A percentile compares a stretch with the other conserved stretches of the same genome.
These are phyloP conservation scores for Monopterus albus DNA, from an alignment of 2,113 vertebrate species.

Conservation along the genomic window DNA sequence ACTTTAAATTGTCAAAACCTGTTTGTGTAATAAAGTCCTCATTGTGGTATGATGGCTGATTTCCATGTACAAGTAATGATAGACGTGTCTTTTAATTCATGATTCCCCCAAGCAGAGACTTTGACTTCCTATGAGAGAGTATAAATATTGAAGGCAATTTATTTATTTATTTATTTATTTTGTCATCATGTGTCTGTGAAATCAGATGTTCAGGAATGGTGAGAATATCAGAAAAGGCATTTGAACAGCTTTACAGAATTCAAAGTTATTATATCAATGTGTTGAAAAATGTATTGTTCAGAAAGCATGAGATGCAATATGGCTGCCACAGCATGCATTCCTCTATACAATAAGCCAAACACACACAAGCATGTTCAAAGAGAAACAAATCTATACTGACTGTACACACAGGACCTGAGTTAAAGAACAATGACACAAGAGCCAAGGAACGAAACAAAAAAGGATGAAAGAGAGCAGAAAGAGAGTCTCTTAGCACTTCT, in stretches of 20 bases:
- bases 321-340: background rate
- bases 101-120: background rate
- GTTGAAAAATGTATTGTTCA: too few species aligned
- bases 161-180: too few species aligned
- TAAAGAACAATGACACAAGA: background rate
- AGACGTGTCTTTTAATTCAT: background rate
- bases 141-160: slow-evolving; percentile 45
- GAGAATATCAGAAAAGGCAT: background rate
- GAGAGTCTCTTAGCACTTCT: slow-evolving; percentile 60
- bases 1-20: too few species aligned
- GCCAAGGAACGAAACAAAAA: background rate
- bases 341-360: background rate
- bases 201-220: slow-evolving; percentile 29
- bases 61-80: background rate
- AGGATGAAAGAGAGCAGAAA: slow-evolving; percentile 42
- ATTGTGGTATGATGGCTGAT: background rate
- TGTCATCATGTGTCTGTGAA: too few species aligned
- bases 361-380: slow-evolving; percentile 32
- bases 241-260: background rate
- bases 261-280: too few species aligned
- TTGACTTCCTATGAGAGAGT: slow-evolving; percentile 14
- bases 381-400: slow-evolving; percentile 31
- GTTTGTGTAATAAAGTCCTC: too few species aligned
- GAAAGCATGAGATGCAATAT: background rate
- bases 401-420: slow-evolving; percentile 36